phyloP scores from a whole-genome alignment of 2,888 invertebrate species.

The Copidosoma aretas region DNA sequence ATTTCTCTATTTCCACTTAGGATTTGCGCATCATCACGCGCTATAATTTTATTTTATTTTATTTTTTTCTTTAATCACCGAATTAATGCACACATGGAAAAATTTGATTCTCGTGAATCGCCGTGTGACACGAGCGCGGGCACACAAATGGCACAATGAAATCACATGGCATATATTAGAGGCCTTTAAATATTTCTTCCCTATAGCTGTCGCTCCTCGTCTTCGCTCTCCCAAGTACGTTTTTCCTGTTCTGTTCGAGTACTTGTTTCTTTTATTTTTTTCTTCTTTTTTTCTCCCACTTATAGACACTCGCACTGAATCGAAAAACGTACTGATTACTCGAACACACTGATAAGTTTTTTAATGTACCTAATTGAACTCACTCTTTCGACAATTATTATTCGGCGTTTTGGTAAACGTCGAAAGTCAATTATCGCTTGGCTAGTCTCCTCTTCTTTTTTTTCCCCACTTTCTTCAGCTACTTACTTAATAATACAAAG shows the following conservation, averaged over 20 bases:
- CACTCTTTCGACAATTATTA: too few species aligned
- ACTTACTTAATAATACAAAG: constrained; percentile 6
- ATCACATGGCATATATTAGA: constrained; percentile 50
- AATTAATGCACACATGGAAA: constrained; percentile 11
- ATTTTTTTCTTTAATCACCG: constrained; percentile 5
- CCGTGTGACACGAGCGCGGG: constrained; percentile 34
- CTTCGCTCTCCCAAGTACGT: neutral
- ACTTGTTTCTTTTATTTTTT: neutral
- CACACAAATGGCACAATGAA: constrained; percentile 57
- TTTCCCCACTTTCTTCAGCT: neutral
- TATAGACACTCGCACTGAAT: too few species aligned
- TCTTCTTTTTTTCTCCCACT: too few species aligned
- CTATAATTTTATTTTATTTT: constrained; percentile 1
- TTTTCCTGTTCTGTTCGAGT: neutral
- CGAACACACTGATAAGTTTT: too few species aligned
- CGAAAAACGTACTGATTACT: too few species aligned
- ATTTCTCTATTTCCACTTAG: neutral
- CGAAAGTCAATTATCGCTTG: neutral
- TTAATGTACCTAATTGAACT: too few species aligned
- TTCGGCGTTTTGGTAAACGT: too few species aligned
- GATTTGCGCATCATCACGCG: neutral
- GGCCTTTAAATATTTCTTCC: constrained; percentile 39
- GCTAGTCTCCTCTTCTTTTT: neutral
- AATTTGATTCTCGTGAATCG: constrained; percentile 31
- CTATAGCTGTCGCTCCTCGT: neutral